phyloP scores from a whole-genome alignment of 1,140 invertebrate genomes.

The Triops longicaudatus region DNA sequence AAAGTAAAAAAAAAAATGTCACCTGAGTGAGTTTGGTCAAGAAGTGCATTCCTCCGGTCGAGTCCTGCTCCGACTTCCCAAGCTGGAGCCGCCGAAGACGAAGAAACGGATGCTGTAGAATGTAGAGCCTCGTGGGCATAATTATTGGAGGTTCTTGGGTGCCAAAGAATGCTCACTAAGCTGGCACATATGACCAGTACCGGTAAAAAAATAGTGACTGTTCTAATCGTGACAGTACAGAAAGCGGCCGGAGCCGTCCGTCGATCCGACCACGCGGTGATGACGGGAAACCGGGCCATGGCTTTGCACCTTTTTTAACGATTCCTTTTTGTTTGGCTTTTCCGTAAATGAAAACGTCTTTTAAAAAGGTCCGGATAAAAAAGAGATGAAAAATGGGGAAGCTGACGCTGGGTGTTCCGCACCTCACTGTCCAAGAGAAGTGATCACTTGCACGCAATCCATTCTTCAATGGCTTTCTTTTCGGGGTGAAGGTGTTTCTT shows the following conservation, averaged over 20 bases:
- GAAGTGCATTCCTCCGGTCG: neutral
- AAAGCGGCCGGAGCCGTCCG: neutral
- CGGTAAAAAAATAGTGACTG: neutral
- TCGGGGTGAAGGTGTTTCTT: too few relatives aligned
- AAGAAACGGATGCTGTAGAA: neutral
- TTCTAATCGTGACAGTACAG: neutral
- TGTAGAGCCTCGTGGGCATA: neutral
- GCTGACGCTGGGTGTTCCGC: neutral
- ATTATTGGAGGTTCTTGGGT: neutral
- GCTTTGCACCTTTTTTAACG: neutral
- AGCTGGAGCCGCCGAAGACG: too few relatives aligned
- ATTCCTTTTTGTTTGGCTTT: too few relatives aligned
- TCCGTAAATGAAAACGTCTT: too few relatives aligned
- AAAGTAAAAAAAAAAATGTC: neutral
- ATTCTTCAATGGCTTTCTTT: neutral
- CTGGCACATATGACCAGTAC: neutral
- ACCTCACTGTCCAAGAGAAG: neutral
- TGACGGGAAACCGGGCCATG: conserved; percentile 4
- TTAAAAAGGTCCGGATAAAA: neutral
- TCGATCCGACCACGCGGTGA: neutral
- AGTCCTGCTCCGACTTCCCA: neutral
- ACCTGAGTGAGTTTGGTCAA: neutral
- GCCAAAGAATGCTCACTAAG: conserved; percentile 6
- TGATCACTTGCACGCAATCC: conserved; percentile 1
- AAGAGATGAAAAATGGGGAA: neutral